Conservation (phyloP, 2,888 invertebrate genomes). For the Holacanthella duospinosa region DNA sequence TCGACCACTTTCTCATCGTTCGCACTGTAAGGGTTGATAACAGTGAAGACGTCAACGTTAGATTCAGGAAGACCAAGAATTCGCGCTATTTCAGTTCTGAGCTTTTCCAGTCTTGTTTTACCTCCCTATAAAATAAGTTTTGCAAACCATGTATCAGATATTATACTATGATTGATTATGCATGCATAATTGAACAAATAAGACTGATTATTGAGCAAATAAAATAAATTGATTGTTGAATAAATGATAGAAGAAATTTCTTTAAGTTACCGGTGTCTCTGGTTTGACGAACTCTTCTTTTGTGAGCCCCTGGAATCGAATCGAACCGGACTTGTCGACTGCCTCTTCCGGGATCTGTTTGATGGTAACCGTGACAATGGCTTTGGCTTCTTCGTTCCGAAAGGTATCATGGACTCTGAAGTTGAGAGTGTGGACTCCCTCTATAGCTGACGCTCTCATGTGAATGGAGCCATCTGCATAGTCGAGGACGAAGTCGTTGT, state of each 20-base stretch:
- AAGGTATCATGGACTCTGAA: conserved; percentile 48
- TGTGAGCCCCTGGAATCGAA: conserved; percentile 67
- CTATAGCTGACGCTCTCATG: conserved; percentile 52
- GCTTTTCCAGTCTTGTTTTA: conserved; percentile 62
- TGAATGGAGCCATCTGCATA: conserved; percentile 74
- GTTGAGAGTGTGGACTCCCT: conserved; percentile 62
- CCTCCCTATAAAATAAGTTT: conserved; percentile 45
- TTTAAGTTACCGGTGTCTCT: conserved; percentile 20
- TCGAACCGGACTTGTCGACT: conserved; percentile 81
- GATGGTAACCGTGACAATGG: conserved; percentile 75
- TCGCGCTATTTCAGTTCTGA: conserved; percentile 53
- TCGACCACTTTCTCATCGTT: conserved; percentile 52
- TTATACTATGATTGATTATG: not conserved
- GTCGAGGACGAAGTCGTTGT: conserved; percentile 62
- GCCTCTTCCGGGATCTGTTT: conserved; percentile 83
- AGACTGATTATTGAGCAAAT: not conserved
- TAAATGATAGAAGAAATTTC: not conserved
- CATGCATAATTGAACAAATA: not conserved
- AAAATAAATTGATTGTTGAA: not conserved
- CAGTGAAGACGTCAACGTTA: conserved; percentile 89
- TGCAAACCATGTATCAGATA: not conserved
- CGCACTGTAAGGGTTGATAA: conserved; percentile 55
- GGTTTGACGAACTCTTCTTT: conserved; percentile 69
- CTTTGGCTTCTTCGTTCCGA: conserved; percentile 52
- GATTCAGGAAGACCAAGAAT: conserved; percentile 65